These are phyloP conservation scores for Epinotia nisella DNA, from an alignment of 2,888 invertebrate species.

Conservation along the genomic window DNA sequence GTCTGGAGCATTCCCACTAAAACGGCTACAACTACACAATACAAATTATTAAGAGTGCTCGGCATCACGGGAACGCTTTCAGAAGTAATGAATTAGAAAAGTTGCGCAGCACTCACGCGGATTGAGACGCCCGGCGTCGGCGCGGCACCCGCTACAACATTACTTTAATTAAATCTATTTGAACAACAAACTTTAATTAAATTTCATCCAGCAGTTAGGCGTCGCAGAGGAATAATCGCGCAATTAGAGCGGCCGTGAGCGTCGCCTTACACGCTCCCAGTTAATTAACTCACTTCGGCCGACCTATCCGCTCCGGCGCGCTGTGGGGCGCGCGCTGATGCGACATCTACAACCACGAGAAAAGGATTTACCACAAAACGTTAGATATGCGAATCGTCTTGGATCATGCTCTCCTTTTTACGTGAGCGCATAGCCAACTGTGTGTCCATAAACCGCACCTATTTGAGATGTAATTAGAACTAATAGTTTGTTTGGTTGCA, in stretches of 20 bases:
- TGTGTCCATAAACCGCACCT: not conserved
- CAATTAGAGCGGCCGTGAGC: slow-evolving; percentile 85
- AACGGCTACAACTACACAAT: slow-evolving; percentile 79
- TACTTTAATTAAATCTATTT: slow-evolving; percentile 86
- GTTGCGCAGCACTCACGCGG: slow-evolving; percentile 84
- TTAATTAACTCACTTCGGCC: slow-evolving; percentile 84
- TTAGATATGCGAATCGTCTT: not conserved
- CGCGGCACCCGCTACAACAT: slow-evolving; percentile 81
- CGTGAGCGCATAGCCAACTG: not conserved
- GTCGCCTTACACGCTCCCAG: slow-evolving; percentile 84
- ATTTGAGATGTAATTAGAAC: not conserved
- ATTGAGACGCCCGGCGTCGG: slow-evolving; percentile 77
- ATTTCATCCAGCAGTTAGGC: slow-evolving; percentile 85
- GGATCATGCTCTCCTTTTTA: not conserved
- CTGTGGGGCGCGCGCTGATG: slow-evolving; percentile 57
- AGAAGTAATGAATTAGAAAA: slow-evolving; percentile 85
- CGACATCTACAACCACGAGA: not conserved
- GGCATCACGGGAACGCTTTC: slow-evolving; percentile 84
- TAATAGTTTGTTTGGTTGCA: not conserved
- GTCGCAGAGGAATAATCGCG: slow-evolving; percentile 84
- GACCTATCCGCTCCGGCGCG: slow-evolving; percentile 66
- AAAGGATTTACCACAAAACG: not conserved
- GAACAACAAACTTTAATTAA: slow-evolving; percentile 86
- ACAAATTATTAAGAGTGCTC: slow-evolving; percentile 85
- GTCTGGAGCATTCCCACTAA: slow-evolving; percentile 56